These are phyloP conservation scores for Danio albolineatus DNA, from an alignment of 2,797 vertebrate species.

Conservation along the genomic window DNA sequence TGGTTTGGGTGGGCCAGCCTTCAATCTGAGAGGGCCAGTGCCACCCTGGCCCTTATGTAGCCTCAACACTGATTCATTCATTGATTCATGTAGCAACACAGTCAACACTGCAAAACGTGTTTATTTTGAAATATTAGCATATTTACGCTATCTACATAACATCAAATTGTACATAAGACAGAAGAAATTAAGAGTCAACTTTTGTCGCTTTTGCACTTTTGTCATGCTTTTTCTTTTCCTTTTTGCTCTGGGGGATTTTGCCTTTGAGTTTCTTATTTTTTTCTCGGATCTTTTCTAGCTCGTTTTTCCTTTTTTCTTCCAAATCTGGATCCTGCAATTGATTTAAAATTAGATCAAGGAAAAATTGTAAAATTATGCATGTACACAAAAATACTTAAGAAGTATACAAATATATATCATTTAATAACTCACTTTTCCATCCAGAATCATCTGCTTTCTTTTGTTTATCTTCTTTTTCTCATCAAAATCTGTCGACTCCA, in stretches of 20 bases:
- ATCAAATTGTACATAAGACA: not conserved
- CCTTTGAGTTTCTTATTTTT: slow-evolving; percentile 84
- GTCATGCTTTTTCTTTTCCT: slow-evolving; percentile 68
- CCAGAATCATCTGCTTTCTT: slow-evolving; percentile 93
- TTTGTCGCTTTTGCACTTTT: slow-evolving; percentile 65
- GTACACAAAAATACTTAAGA: not conserved
- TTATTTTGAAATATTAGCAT: slow-evolving; percentile 4
- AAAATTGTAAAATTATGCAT: not conserved
- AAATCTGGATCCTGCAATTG: slow-evolving; percentile 88
- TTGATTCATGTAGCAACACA: not conserved
- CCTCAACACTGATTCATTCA: not conserved
- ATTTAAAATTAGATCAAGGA: not conserved
- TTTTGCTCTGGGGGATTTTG: slow-evolving; percentile 77
- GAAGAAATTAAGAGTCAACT: slow-evolving; percentile 1
- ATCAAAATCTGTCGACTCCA: slow-evolving; percentile 91
- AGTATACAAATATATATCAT: not conserved
- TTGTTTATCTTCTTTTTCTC: slow-evolving; percentile 98
- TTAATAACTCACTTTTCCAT: slow-evolving; percentile 86
- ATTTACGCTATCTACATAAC: not conserved
- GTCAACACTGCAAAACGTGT: not conserved
- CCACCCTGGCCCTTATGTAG: too few species aligned
- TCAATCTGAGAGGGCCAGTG: too few species aligned
- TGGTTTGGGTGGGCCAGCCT: too few species aligned
- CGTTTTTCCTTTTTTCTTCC: slow-evolving; percentile 87
- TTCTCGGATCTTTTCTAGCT: slow-evolving; percentile 87